Base-by-base conservation (phyloP, 2,113 vertebrate genomes). In the Amphilophus citrinellus region DNA sequence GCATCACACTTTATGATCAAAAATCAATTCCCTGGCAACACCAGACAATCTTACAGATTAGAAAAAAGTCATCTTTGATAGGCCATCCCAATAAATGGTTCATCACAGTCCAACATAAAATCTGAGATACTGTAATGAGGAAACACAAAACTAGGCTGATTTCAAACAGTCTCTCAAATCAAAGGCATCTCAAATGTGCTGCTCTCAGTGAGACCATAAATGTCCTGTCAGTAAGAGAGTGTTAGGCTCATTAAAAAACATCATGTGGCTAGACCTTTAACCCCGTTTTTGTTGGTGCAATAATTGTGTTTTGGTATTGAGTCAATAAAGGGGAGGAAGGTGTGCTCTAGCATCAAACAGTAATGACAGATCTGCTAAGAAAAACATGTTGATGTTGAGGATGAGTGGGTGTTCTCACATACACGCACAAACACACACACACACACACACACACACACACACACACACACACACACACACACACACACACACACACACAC, bases 261-360 rank as follows among this genome's bases (percentile, higher is more conserved):
- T 89, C 61, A 79, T 66, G 76, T 83, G 78, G 65, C 39, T 81
- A 56, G 78, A 88, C 80, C 60, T 89, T 83, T 89, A 82, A 86
- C 87, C 84, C 62, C 32, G 3, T 61, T 84, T 86, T 84, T 86
- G 84, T 71, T 65, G 32, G 60, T 65, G 79, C 88, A 80, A 86
- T 90, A 82, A 87, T 81, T 84, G 76, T 79, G 84, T 89, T 89
- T 92, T 92, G 84, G 86, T 88, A 63, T 75, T n/a, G 65, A 87
- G 82, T 93, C 87, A 92, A 92, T 94, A 91, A 91, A 90, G 66
- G 78, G 88, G 79, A 90, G 84, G 88, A 85, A 59, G 82, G 84
- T 47, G 66, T 44, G 80, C 57, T 76, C 62, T 63, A 66, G 47
- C 50, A 20, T 1, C 5, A 77, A n/a, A 82, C 59, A 71, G 77